These are phyloP conservation scores for Mastacembelus armatus DNA, from an alignment of 2,797 vertebrate genomes.

Conservation along the genomic window DNA sequence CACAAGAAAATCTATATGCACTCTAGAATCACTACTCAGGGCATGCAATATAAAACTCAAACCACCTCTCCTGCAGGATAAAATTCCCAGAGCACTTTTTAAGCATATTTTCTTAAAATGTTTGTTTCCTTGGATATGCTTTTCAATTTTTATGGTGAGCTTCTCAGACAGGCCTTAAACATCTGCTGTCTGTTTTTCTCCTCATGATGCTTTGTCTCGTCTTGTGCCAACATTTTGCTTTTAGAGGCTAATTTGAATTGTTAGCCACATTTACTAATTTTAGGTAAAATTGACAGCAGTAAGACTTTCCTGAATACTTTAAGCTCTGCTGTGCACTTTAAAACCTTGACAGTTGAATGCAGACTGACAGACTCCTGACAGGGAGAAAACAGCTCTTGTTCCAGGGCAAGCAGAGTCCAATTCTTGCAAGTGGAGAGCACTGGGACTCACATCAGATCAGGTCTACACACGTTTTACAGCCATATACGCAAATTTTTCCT, in stretches of 20 bases:
- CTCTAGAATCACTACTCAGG: slow-evolving; percentile 1
- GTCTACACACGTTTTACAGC: slow-evolving; percentile 63
- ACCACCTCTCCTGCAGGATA: neutral
- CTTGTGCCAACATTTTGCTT: neutral
- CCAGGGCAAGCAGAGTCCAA: slow-evolving; percentile 47
- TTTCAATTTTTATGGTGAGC: no score
- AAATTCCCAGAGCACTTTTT: neutral
- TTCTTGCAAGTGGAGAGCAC: slow-evolving; percentile 26
- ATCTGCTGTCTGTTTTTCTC: neutral
- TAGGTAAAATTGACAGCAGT: neutral
- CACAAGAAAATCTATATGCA: no score
- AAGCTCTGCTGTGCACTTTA: slow-evolving; percentile 1
- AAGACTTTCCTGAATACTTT: neutral
- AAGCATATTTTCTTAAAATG: neutral
- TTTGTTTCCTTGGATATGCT: neutral
- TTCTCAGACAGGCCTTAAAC: neutral
- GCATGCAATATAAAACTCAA: slow-evolving; percentile 3
- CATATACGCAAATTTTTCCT: slow-evolving; percentile 51
- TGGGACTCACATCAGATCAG: slow-evolving; percentile 51
- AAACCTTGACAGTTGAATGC: slow-evolving; percentile 16
- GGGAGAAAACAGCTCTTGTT: slow-evolving; percentile 43
- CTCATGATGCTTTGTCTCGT: no score
- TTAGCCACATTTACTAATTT: neutral
- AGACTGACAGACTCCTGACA: slow-evolving; percentile 20
- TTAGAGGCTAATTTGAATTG: neutral